Evolutionary conservation across 2,888 invertebrate species (phyloP), one percentile per base, ranked within the genome.

Genomic region (Agrypnus murinus): DNA sequence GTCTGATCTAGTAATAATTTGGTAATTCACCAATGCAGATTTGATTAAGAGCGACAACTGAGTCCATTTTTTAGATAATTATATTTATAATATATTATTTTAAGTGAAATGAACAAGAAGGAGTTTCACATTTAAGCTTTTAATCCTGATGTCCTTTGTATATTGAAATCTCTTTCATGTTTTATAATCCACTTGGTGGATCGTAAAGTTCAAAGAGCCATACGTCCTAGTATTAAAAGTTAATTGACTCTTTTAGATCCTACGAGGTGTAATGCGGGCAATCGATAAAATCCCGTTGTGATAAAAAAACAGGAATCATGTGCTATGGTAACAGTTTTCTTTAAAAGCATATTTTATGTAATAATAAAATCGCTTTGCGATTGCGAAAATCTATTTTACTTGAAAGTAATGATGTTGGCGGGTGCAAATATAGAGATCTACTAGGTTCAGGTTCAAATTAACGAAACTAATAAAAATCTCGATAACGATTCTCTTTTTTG

Each of bases 241-340:
- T 53, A 53, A 53, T 25, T 53, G 31, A 15, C 32, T 53, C 50
- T 15, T 36, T 38, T 12, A 14, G 34, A 12, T 12, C 17, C 14
- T 50, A n/a, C 14, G 12, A 38, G 50, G 12, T 19, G 19, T 50
- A 50, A 38, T 48, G 50, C 38, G 32, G 10, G 50, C 10, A 50
- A 63, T 63, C 63, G 63, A 63, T 63, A 50, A 63, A 50, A n/a
- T 40, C 63, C 50, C 48, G 7, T 31, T 14, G 46, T 10, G 46
- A 2, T 17, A 10, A 46, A 19, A 46, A 46, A 46, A 19, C 46
- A 25, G 25, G 25, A 25, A 25, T 25, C 25, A 5, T 25, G 5
- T 5, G 25, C 5, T 25, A n/a, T n/a, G n/a, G n/a, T n/a, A n/a
- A 25, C 25, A 25, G 3, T 25, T 25, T 25, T 25, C 5, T 25